These are phyloP conservation scores for Polia nebulosa DNA, from an alignment of 2,888 invertebrate species.

Conservation along the genomic window DNA sequence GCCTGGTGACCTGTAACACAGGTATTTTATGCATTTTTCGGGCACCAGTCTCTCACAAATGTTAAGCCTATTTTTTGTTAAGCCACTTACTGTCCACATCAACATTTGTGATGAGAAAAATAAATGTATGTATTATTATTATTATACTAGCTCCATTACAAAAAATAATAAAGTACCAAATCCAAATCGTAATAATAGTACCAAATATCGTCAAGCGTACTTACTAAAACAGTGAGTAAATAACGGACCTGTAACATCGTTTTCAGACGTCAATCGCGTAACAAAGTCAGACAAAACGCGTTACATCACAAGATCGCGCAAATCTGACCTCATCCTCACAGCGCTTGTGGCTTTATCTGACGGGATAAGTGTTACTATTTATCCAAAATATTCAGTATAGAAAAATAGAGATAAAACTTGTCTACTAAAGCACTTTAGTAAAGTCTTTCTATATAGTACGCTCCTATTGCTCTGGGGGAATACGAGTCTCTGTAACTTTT, in stretches of 20 bases:
- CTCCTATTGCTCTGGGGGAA: constrained; percentile 24
- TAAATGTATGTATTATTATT: no score
- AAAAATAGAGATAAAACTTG: constrained; percentile 11
- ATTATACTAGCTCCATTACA: no score
- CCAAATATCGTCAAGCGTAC: no score
- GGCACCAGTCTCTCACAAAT: no score
- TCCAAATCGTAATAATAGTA: no score
- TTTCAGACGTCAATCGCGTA: not conserved
- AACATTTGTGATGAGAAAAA: no score
- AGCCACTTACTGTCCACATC: no score
- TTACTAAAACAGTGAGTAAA: constrained; percentile 1
- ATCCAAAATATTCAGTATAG: constrained; percentile 24
- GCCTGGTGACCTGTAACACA: no score
- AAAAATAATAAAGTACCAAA: no score
- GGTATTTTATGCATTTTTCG: no score
- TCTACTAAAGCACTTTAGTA: constrained; percentile 33
- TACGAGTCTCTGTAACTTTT: constrained; percentile 1
- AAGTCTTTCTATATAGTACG: constrained; percentile 21
- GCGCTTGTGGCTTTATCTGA: constrained; percentile 2
- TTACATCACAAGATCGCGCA: not conserved
- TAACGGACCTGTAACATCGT: no score
- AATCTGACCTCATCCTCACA: not conserved
- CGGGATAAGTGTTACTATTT: constrained; percentile 9
- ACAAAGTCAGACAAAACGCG: not conserved
- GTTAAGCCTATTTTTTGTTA: no score